phyloP scores from a whole-genome alignment of 1,140 invertebrate genomes.

The Fragariocoptes setiger region DNA sequence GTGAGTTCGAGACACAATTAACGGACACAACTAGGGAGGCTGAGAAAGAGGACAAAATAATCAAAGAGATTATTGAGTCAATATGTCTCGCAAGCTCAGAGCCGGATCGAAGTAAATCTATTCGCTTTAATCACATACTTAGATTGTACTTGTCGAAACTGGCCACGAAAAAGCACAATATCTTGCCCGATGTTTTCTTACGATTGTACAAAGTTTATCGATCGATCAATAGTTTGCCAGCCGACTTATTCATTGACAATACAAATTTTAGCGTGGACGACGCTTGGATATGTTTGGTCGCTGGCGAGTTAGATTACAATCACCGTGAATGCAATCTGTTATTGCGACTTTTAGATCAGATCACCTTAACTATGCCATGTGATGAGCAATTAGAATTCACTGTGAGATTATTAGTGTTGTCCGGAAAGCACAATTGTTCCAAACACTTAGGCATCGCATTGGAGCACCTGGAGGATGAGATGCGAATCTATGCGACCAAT shows the following conservation, averaged over 20 bases:
- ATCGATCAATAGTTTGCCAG: slow-evolving; percentile 2
- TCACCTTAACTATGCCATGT: neutral
- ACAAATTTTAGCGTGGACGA: slow-evolving; percentile 3
- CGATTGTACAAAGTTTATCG: slow-evolving; percentile 7
- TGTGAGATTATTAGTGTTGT: slow-evolving; percentile 4
- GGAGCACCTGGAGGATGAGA: neutral
- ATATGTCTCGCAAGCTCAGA: neutral
- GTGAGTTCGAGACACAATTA: neutral
- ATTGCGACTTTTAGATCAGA: slow-evolving; percentile 1
- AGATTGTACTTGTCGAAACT: neutral
- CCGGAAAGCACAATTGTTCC: slow-evolving; percentile 2
- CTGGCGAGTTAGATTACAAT: slow-evolving; percentile 7
- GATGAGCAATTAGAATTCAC: slow-evolving; percentile 5
- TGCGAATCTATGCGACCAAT: slow-evolving; percentile 3
- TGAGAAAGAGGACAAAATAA: neutral
- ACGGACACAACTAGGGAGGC: neutral
- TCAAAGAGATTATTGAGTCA: neutral
- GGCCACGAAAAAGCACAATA: neutral
- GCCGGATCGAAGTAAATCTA: neutral
- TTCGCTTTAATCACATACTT: neutral
- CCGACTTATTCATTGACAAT: neutral
- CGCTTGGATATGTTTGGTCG: slow-evolving; percentile 2
- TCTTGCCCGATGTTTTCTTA: slow-evolving; percentile 4
- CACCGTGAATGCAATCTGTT: slow-evolving; percentile 3
- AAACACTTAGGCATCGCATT: neutral